Conservation (phyloP, 1,140 invertebrate genomes). For the Aphis gossypii region DNA sequence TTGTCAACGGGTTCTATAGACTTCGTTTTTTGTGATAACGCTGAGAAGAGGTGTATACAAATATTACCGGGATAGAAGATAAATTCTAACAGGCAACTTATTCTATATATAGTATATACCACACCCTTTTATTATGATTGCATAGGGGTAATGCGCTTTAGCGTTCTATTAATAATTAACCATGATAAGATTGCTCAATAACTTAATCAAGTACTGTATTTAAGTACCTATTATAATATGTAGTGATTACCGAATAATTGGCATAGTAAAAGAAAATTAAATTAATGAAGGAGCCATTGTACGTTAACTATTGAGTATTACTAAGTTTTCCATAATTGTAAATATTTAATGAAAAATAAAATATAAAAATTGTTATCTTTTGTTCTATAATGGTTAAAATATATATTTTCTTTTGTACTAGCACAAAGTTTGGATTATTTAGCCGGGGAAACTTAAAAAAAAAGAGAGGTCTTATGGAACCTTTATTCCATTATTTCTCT, state of each 20-base stretch:
- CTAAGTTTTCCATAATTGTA: neutral
- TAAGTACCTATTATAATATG: neutral
- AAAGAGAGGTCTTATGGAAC: neutral
- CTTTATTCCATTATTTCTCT: neutral
- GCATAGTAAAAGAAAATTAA: neutral
- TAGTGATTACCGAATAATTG: neutral
- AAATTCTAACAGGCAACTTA: neutral
- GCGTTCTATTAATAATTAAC: too few species aligned
- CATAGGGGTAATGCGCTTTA: neutral
- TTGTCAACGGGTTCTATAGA: neutral
- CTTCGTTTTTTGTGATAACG: neutral
- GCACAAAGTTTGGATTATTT: neutral
- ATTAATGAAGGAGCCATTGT: neutral
- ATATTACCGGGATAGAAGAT: neutral
- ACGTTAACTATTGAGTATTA: neutral
- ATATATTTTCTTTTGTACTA: neutral
- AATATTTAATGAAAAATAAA: too few species aligned
- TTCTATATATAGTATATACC: too few species aligned
- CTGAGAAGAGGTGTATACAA: neutral
- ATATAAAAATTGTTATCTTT: neutral
- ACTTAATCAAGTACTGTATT: neutral
- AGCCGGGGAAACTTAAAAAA: neutral
- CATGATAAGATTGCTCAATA: neutral
- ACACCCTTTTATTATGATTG: neutral
- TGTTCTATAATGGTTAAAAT: neutral